Evolutionary conservation across 2,888 invertebrate genomes (phyloP).

Genomic region (Spisula subtruncata): DNA sequence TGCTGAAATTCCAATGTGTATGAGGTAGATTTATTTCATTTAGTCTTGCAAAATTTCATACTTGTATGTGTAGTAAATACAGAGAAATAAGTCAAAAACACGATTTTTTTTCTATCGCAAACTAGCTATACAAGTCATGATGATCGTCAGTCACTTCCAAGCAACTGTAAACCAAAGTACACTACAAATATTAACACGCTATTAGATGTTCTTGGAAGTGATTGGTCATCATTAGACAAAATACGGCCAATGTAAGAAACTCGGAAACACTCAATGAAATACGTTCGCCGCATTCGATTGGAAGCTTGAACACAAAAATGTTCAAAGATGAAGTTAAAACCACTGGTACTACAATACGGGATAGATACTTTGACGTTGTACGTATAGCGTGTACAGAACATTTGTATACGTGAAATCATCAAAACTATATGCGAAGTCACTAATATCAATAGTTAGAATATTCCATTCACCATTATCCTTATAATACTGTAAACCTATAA

Average conservation of each 20-base stretch:
- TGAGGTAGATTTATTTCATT: too few relatives aligned
- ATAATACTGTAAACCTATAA: too few relatives aligned
- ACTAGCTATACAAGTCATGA: slow-evolving; percentile 58
- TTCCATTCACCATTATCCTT: slow-evolving; percentile 24
- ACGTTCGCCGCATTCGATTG: slow-evolving; percentile 68
- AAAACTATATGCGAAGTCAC: background rate
- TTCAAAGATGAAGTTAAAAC: slow-evolving; percentile 65
- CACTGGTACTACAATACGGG: slow-evolving; percentile 67
- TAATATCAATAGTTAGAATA: background rate
- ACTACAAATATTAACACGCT: slow-evolving; percentile 65
- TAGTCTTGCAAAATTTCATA: too few relatives aligned
- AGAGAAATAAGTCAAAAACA: too few relatives aligned
- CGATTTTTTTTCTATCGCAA: too few relatives aligned
- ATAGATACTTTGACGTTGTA: slow-evolving; percentile 62
- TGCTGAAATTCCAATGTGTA: too few relatives aligned
- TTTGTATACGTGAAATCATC: background rate
- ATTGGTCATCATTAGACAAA: slow-evolving; percentile 58
- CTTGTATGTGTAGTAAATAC: too few relatives aligned
- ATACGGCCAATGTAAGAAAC: slow-evolving; percentile 69
- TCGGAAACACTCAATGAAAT: slow-evolving; percentile 67
- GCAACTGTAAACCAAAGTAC: slow-evolving; percentile 65
- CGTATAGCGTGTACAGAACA: slow-evolving; percentile 31
- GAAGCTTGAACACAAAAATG: slow-evolving; percentile 64
- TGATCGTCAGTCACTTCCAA: slow-evolving; percentile 64
- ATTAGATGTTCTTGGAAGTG: slow-evolving; percentile 63